Conservation (phyloP, 2,797 vertebrate species). For the Sebastes taczanowskii region DNA sequence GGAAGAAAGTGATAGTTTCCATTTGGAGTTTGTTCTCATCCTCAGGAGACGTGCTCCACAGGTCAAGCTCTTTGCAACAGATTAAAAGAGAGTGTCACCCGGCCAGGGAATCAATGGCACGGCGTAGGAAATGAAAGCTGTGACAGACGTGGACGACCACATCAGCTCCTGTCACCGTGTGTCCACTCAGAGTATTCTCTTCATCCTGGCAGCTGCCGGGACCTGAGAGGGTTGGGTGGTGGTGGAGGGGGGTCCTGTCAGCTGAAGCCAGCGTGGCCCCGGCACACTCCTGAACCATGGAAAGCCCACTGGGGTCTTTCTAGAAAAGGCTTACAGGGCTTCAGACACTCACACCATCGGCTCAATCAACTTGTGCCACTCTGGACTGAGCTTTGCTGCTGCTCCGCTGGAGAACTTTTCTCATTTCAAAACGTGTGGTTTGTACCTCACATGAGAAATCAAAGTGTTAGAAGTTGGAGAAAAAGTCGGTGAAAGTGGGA, state of each 20-base stretch:
- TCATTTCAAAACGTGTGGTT: constrained; percentile 12
- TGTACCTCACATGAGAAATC: constrained; percentile 49
- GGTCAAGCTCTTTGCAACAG: constrained; percentile 74
- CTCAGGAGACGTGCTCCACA: constrained; percentile 53
- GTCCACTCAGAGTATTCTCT: constrained; percentile 56
- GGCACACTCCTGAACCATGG: constrained; percentile 48
- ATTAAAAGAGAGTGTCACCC: constrained; percentile 78
- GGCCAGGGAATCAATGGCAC: constrained; percentile 66
- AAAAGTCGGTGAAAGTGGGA: neutral
- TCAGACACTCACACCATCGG: constrained; percentile 46
- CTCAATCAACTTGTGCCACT: constrained; percentile 68
- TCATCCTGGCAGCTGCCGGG: constrained; percentile 66
- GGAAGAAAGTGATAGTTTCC: constrained; percentile 58
- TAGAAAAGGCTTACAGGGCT: constrained; percentile 38
- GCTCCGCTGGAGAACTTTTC: constrained; percentile 41
- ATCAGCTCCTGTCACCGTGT: constrained; percentile 72
- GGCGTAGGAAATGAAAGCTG: constrained; percentile 75
- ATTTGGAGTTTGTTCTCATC: constrained; percentile 64
- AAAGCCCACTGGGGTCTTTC: constrained; percentile 51
- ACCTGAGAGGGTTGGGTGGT: constrained; percentile 38
- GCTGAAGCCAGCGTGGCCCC: constrained; percentile 33
- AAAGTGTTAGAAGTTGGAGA: constrained; percentile 36
- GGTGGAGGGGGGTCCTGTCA: constrained; percentile 61
- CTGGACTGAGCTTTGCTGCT: constrained; percentile 21
- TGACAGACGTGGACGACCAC: constrained; percentile 70